These are phyloP conservation scores for Tachypleus tridentatus DNA, from an alignment of 1,140 invertebrate genomes.

Conservation along the genomic window DNA sequence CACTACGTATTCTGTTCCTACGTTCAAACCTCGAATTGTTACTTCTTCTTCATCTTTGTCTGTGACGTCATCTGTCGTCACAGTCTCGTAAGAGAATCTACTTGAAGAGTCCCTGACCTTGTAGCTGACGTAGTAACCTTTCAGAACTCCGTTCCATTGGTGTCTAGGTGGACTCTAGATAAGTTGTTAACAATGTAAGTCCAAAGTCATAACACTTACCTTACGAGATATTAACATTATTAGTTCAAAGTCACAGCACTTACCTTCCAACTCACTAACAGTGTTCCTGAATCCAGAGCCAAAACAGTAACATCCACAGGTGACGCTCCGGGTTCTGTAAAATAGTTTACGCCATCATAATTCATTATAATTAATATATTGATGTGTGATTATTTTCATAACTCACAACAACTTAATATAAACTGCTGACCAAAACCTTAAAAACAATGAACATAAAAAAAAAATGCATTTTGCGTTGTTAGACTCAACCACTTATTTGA, in stretches of 20 bases:
- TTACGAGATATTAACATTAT: not conserved
- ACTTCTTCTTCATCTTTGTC: conserved; percentile 20
- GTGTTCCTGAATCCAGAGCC: conserved; percentile 21
- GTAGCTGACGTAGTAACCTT: conserved; percentile 49
- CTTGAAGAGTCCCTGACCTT: conserved; percentile 9
- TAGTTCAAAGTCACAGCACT: not conserved
- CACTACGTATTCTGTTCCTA: conserved; percentile 27
- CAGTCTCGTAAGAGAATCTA: conserved; percentile 14
- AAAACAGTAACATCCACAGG: conserved; percentile 25
- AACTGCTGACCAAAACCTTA: too few relatives aligned
- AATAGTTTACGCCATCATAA: too few relatives aligned
- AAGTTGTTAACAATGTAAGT: too few relatives aligned
- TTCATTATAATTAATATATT: too few relatives aligned
- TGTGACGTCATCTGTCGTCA: conserved; percentile 14
- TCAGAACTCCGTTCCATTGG: conserved; percentile 86
- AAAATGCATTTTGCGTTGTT: too few relatives aligned
- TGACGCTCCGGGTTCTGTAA: conserved; percentile 21
- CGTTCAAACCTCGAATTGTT: conserved; percentile 20
- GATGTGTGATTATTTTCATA: too few relatives aligned
- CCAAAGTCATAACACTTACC: too few relatives aligned
- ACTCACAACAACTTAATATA: too few relatives aligned
- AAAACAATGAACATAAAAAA: too few relatives aligned
- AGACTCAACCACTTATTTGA: too few relatives aligned
- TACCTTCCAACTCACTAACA: conserved; percentile 25
- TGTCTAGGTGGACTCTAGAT: conserved; percentile 56